phyloP scores from a whole-genome alignment of 2,888 invertebrate species.

The Sicus ferrugineus region DNA sequence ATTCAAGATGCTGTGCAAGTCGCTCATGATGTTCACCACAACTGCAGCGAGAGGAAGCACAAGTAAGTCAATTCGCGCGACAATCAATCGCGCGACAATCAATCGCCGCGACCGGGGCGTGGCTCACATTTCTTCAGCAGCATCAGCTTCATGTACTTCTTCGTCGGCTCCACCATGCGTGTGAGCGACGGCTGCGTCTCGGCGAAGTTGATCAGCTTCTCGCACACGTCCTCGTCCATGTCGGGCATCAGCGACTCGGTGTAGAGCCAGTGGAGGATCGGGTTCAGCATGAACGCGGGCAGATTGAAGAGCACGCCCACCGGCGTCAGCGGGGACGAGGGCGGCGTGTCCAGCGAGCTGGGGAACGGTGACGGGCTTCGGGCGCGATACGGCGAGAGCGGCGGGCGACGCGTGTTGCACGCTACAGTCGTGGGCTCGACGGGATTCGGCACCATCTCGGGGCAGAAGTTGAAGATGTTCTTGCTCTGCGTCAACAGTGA shows the following conservation, averaged over 20 bases:
- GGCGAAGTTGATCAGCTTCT: slow-evolving; percentile 67
- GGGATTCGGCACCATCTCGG: slow-evolving; percentile 54
- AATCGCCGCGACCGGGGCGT: slow-evolving; percentile 1
- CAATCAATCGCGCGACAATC: slow-evolving; percentile 13
- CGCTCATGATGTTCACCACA: slow-evolving; percentile 71
- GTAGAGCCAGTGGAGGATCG: slow-evolving; percentile 72
- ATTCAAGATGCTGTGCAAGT: slow-evolving; percentile 71
- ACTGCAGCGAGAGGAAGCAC: slow-evolving; percentile 66
- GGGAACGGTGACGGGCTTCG: slow-evolving; percentile 59
- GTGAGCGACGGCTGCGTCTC: slow-evolving; percentile 68
- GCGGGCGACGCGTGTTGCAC: slow-evolving; percentile 54
- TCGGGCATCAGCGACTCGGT: slow-evolving; percentile 71
- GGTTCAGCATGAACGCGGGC: slow-evolving; percentile 70
- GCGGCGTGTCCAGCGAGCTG: slow-evolving; percentile 58
- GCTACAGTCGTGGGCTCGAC: slow-evolving; percentile 39
- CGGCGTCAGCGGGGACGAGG: slow-evolving; percentile 61
- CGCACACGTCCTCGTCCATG: slow-evolving; percentile 69
- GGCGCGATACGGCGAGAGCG: slow-evolving; percentile 58
- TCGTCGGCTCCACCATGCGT: slow-evolving; percentile 69
- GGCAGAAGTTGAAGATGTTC: slow-evolving; percentile 61
- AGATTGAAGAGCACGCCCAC: slow-evolving; percentile 69
- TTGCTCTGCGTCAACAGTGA: slow-evolving; percentile 47
- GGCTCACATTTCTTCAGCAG: slow-evolving; percentile 71
- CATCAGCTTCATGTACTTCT: slow-evolving; percentile 71
- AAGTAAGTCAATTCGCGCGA: not conserved